These are phyloP conservation scores for Aramus guarauna DNA, from an alignment of 2,113 vertebrate genomes.

Conservation along the genomic window DNA sequence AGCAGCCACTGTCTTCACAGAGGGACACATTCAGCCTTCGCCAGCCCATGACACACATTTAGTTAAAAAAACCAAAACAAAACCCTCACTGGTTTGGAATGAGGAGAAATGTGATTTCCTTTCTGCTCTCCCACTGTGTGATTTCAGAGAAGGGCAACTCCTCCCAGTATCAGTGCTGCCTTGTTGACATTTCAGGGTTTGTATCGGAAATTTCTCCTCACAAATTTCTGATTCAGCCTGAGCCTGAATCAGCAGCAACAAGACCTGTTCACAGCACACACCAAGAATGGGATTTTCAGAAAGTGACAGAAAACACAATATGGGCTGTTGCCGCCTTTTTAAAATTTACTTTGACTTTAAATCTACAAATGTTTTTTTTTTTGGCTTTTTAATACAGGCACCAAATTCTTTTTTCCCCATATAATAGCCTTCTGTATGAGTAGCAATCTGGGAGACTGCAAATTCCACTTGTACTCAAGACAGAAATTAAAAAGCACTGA, in stretches of 20 bases:
- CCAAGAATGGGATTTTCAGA: conserved; percentile 7
- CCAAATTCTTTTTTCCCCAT: background rate
- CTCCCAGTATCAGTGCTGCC: background rate
- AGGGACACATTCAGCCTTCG: background rate
- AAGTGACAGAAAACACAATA: conserved; percentile 53
- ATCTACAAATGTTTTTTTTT: background rate
- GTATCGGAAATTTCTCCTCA: conserved; percentile 15
- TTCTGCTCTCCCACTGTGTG: background rate
- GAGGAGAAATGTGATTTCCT: background rate
- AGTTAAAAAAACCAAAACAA: background rate
- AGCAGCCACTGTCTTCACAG: conserved; percentile 34
- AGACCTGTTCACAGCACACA: conserved; percentile 42
- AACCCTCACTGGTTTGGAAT: background rate
- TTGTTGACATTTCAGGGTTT: conserved; percentile 32
- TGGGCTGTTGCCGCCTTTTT: conserved; percentile 13
- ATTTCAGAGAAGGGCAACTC: background rate
- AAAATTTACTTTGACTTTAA: conserved; percentile 14
- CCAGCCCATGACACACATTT: background rate
- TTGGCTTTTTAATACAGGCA: background rate
- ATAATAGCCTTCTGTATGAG: background rate
- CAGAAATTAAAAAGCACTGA: background rate
- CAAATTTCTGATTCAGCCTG: conserved; percentile 38
- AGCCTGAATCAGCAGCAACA: conserved; percentile 40
- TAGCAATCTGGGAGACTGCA: background rate
- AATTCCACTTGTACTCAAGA: background rate